phyloP scores from a whole-genome alignment of 1,140 invertebrate species.

The Tenebrio molitor region DNA sequence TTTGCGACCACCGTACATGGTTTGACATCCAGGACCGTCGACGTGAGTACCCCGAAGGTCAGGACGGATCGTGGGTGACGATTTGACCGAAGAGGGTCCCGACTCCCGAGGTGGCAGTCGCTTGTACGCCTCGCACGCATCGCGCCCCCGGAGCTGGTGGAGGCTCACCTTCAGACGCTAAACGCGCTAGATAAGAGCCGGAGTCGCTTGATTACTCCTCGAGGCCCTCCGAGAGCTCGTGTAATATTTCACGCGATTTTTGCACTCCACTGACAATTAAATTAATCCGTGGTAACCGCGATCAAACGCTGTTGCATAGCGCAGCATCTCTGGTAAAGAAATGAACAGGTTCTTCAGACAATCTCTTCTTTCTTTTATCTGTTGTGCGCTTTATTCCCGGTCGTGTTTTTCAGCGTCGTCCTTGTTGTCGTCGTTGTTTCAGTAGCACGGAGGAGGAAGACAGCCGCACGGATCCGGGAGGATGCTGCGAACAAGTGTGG shows the following conservation, averaged over 20 bases:
- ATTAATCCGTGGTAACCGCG: slow-evolving; percentile 42
- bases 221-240: not conserved
- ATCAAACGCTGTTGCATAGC: slow-evolving; percentile 33
- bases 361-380: slow-evolving; percentile 41
- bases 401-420: slow-evolving; percentile 25
- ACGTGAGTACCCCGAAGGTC: slow-evolving; percentile 53
- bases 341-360: slow-evolving; percentile 46
- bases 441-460: slow-evolving; percentile 12
- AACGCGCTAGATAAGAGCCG: no score
- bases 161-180: no score
- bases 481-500: slow-evolving; percentile 41
- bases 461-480: slow-evolving; percentile 20
- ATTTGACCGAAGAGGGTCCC: slow-evolving; percentile 41
- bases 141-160: no score
- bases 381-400: slow-evolving; percentile 3
- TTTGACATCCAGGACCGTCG: slow-evolving; percentile 52
- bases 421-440: slow-evolving; percentile 28
- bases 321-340: slow-evolving; percentile 39
- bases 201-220: slow-evolving; percentile 2
- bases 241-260: slow-evolving; percentile 31
- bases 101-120: no score
- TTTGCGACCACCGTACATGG: slow-evolving; percentile 56
- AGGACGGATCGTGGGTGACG: slow-evolving; percentile 50
- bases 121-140: no score
- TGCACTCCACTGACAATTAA: slow-evolving; percentile 34